These are phyloP conservation scores for Melanotaenia maccullochi DNA, from an alignment of 2,797 vertebrate species.

Conservation along the genomic window DNA sequence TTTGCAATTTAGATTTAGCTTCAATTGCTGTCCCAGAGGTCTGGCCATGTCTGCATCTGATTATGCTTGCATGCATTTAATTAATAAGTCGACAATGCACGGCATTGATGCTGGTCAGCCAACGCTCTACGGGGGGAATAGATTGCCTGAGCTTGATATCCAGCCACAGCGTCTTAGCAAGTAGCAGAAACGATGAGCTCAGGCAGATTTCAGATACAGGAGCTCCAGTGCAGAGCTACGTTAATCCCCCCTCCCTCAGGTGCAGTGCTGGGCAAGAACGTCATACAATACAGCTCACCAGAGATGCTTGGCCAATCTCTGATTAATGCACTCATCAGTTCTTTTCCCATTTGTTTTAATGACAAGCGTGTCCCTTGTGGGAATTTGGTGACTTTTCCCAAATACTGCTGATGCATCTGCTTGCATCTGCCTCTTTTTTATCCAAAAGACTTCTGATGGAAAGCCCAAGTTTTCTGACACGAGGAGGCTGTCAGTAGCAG, in stretches of 20 bases:
- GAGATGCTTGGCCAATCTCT: constrained; percentile 70
- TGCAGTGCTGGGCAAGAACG: constrained; percentile 55
- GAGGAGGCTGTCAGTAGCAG: constrained; percentile 59
- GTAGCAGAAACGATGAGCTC: constrained; percentile 75
- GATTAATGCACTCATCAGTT: constrained; percentile 90
- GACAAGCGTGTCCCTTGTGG: constrained; percentile 80
- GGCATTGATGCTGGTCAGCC: constrained; percentile 74
- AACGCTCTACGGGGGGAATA: constrained; percentile 64
- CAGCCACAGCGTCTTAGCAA: constrained; percentile 57
- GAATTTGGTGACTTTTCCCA: constrained; percentile 84
- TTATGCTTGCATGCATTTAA: constrained; percentile 75
- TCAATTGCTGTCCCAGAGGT: constrained; percentile 71
- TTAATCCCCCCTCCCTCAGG: constrained; percentile 76
- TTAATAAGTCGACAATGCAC: constrained; percentile 76
- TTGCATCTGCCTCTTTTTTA: constrained; percentile 64
- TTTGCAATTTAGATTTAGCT: constrained; percentile 77
- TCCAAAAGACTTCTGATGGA: constrained; percentile 64
- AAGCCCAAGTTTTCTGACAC: constrained; percentile 60
- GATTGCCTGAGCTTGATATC: constrained; percentile 72
- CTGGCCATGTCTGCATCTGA: constrained; percentile 73
- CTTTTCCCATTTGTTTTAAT: constrained; percentile 85
- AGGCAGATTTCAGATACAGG: constrained; percentile 77
- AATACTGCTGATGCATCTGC: constrained; percentile 85
- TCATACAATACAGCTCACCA: constrained; percentile 50
- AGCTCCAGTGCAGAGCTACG: constrained; percentile 48